Conservation (phyloP, 2,113 vertebrate species). For the Phocoena sinus region DNA sequence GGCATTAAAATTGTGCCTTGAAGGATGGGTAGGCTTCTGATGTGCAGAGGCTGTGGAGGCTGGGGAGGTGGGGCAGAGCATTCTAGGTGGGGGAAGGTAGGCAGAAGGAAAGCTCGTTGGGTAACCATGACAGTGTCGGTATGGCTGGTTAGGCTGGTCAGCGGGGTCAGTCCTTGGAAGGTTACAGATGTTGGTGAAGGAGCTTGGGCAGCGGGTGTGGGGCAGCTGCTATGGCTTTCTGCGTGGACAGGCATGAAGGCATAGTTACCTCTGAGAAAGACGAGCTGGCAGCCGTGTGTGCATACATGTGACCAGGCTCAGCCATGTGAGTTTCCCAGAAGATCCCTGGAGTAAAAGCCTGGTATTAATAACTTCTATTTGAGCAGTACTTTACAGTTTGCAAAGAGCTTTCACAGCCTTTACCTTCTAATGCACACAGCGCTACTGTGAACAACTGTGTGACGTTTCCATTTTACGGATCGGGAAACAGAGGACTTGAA, state of each 20-base stretch:
- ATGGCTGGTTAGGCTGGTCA: background rate
- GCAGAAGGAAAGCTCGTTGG: background rate
- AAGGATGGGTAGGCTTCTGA: background rate
- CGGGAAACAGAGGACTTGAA: background rate
- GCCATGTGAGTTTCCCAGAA: background rate
- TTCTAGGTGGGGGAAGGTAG: no score
- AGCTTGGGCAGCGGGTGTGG: background rate
- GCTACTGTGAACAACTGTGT: background rate
- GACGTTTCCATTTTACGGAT: background rate
- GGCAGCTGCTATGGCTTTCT: background rate
- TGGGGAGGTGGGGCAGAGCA: background rate
- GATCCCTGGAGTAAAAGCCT: background rate
- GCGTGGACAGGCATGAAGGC: background rate
- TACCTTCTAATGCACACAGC: background rate
- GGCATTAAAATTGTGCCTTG: background rate
- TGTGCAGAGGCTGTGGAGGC: background rate
- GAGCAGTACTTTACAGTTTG: background rate
- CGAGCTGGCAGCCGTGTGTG: background rate
- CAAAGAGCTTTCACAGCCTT: background rate
- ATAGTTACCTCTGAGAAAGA: background rate
- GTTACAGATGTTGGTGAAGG: background rate
- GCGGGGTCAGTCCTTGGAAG: background rate
- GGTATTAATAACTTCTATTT: background rate
- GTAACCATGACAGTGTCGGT: background rate
- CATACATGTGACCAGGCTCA: background rate